Evolutionary conservation across 2,888 invertebrate species (phyloP).

Genomic region (Acholoe squamosa): DNA sequence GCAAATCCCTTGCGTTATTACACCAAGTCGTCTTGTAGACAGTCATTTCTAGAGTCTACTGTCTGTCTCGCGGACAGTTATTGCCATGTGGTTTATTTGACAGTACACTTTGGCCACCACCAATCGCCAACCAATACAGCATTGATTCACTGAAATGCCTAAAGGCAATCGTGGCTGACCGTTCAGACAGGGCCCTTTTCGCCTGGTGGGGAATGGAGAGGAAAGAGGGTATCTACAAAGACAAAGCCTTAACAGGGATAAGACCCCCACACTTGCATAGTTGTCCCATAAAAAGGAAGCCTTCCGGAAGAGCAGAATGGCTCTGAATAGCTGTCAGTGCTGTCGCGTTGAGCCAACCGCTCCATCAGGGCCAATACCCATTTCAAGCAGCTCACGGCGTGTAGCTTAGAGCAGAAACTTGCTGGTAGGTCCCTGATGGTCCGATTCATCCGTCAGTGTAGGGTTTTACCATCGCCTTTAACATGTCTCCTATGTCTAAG

Average conservation of each 20-base stretch:
- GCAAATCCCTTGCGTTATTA: no score
- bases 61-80: no score
- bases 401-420: not conserved
- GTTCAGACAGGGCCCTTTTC: no score
- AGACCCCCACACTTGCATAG: not conserved
- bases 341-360: not conserved
- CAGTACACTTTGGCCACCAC: no score
- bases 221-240: constrained; percentile 7
- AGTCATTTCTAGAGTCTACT: no score
- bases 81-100: no score
- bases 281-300: not conserved
- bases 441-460: not conserved
- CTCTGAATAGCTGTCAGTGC: not conserved
- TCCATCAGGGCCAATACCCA: not conserved
- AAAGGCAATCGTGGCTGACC: not conserved
- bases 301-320: not conserved
- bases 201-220: not conserved
- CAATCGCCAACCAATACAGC: not conserved
- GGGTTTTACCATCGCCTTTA: not conserved
- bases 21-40: no score
- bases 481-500: not conserved
- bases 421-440: not conserved
- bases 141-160: not conserved
- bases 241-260: not conserved
- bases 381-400: not conserved